Evolutionary conservation across 2,113 vertebrate species (phyloP), one percentile per base, ranked within the genome.

Genomic region (Tragelaphus strepsiceros): DNA sequence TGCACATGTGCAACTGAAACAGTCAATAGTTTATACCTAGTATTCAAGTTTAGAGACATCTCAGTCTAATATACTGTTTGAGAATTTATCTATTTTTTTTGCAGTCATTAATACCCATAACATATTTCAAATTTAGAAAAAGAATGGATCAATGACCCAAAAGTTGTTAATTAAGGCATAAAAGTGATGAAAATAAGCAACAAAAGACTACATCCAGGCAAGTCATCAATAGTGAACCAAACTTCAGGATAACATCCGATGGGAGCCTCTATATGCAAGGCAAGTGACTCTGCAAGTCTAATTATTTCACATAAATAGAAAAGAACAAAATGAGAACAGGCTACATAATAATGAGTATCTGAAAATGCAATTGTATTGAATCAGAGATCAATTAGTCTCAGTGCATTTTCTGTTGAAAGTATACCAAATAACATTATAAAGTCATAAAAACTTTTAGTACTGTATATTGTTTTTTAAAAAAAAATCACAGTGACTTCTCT

Each of bases 401-500:
- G 90, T 90, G 61, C 24, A 80, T 93, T 96, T 94, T 88, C 53
- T 93, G 10, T 81, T 96, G 51, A 90, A 97, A 94, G 7, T 46
- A 49, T 88, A 56, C 61, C 9, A 61, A 89, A 88, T 61, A 88
- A 62, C 78, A 4, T 30, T 56, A 62, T 46, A 67, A 94, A 93
- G 53, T 13, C 51, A 74, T 92, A 93, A 93, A 96, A 92, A 8
- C 56, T 92, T 97, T 83, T 88, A 74, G 71, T 74, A 74, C 5
- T 39, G 21, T 24, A 84, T 21, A 83, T 26, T 26, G 8, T 92
- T 95, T 61, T 95, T 56, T 3, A 6, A 71, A 71, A 94, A 89
- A 94, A 95, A 49, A 59, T 1, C 17, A 35, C 59, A 93, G 17
- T 35, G 14, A 80, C 28, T 24, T 98, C 43, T 83, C 35, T 91